Percentiles rank a stretch among this genome's conserved stretches.
These are phyloP conservation scores for Xenotilapia longispinis DNA, from an alignment of 2,113 vertebrate species.

Conservation along the genomic window DNA sequence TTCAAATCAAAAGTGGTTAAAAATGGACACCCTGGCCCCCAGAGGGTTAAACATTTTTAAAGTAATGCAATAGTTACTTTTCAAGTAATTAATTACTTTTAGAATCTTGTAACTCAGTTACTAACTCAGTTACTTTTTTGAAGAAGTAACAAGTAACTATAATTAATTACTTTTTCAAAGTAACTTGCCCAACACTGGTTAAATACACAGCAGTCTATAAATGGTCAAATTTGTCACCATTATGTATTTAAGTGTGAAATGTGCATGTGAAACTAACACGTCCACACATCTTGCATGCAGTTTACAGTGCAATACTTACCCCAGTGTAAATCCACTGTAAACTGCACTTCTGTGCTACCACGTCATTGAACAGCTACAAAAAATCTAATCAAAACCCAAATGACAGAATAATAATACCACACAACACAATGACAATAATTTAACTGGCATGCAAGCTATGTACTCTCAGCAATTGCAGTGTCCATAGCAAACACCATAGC, in stretches of 20 bases:
- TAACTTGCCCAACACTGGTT: neutral
- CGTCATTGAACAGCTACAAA: neutral
- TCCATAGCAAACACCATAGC: neutral
- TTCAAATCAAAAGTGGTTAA: neutral
- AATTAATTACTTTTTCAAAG: neutral
- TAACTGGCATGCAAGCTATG: neutral
- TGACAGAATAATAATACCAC: neutral
- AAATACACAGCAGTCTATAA: neutral
- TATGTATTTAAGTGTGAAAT: neutral
- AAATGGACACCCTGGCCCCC: accelerated
- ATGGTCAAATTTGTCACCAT: neutral
- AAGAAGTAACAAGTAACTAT: neutral
- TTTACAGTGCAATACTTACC: neutral
- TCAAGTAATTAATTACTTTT: neutral
- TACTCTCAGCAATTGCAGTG: neutral
- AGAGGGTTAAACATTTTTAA: neutral
- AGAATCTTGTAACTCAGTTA: neutral
- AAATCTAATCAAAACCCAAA: neutral
- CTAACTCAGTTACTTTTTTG: neutral
- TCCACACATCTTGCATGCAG: neutral
- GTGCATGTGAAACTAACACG: neutral
- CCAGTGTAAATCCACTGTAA: neutral
- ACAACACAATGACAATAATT: neutral
- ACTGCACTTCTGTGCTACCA: neutral
- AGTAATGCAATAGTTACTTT: neutral